Percentiles rank a stretch among this genome's conserved stretches.
Evolutionary conservation across 2,888 invertebrate species (phyloP).

Genomic region (Cosmia trapezina): DNA sequence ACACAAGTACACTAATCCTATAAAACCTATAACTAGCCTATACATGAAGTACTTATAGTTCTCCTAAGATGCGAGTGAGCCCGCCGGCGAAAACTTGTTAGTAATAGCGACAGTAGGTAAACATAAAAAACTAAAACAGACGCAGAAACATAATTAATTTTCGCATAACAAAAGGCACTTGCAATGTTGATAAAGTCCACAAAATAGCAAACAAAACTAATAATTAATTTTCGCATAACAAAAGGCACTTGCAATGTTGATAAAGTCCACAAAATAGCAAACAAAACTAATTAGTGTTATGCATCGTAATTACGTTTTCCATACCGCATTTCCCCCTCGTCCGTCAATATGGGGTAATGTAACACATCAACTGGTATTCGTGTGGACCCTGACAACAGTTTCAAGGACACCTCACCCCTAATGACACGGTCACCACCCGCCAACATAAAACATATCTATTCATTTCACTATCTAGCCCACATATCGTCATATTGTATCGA

Average conservation of each 20-base stretch:
- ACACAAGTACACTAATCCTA: not conserved
- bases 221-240: too few species aligned
- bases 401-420: constrained; percentile 70
- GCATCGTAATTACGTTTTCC: constrained; percentile 42
- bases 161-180: constrained; percentile 23
- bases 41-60: not conserved
- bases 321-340: constrained; percentile 43
- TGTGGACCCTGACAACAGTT: constrained; percentile 67
- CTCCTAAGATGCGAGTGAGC: not conserved
- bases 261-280: constrained; percentile 35
- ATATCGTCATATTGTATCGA: constrained; percentile 73
- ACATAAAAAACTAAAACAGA: not conserved
- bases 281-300: constrained; percentile 48
- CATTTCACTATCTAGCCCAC: constrained; percentile 61
- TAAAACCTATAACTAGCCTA: too few species aligned
- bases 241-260: constrained; percentile 17
- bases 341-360: constrained; percentile 44
- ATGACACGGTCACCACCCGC: constrained; percentile 65
- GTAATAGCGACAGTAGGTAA: constrained; percentile 2
- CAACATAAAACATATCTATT: constrained; percentile 60
- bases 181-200: constrained; percentile 23
- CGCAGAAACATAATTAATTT: constrained; percentile 25
- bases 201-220: constrained; percentile 45
- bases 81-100: not conserved
- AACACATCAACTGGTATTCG: constrained; percentile 53